phyloP scores from a whole-genome alignment of 1,140 invertebrate genomes.

The Anadara kagoshimensis region DNA sequence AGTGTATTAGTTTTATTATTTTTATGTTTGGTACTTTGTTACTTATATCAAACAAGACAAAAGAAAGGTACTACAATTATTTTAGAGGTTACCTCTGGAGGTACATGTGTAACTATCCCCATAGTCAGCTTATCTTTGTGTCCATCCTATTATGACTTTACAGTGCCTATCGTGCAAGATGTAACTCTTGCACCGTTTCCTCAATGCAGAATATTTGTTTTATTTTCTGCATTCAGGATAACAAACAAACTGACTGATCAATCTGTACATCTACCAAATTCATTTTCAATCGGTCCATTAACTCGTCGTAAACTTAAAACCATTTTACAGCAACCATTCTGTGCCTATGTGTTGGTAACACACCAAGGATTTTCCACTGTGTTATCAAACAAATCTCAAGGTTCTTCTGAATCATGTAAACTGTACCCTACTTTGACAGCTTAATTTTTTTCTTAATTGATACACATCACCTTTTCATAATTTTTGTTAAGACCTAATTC shows the following conservation, averaged over 20 bases:
- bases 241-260: slow-evolving; percentile 13
- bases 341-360: slow-evolving; percentile 18
- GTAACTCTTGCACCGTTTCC: slow-evolving; percentile 11
- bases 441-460: neutral
- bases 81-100: slow-evolving; percentile 21
- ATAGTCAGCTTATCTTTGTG: slow-evolving; percentile 14
- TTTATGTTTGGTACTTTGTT: slow-evolving; percentile 3
- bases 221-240: slow-evolving; percentile 11
- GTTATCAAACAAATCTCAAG: neutral
- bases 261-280: neutral
- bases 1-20: slow-evolving; percentile 9
- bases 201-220: slow-evolving; percentile 13
- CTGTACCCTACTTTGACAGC: neutral
- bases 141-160: slow-evolving; percentile 30
- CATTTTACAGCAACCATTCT: slow-evolving; percentile 21
- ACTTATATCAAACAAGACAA: slow-evolving; percentile 4
- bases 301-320: neutral
- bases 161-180: neutral
- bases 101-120: slow-evolving; percentile 10
- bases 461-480: neutral
- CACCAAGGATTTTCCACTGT: slow-evolving; percentile 23
- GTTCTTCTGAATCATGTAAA: neutral
- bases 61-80: slow-evolving; percentile 7
- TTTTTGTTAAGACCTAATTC: neutral
- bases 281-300: neutral